phyloP scores from a whole-genome alignment of 2,113 vertebrate species.

The Manacus vitellinus region DNA sequence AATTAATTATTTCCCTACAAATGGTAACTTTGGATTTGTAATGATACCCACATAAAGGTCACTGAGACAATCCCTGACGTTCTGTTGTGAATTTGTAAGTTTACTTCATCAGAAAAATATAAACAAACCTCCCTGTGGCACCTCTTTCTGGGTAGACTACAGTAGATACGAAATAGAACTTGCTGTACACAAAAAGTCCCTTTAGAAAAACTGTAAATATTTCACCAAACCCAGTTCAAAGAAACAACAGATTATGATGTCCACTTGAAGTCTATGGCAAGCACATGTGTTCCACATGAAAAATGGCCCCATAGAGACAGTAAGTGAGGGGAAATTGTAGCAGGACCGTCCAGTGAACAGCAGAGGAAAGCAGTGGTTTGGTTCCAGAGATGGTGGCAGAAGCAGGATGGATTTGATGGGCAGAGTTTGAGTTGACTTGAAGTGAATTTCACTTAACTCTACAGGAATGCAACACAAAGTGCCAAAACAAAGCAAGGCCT shows the following conservation, averaged over 20 bases:
- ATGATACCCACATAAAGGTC: not conserved
- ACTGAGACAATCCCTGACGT: not conserved
- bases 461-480: not conserved
- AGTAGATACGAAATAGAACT: not conserved
- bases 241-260: rapidly evolving
- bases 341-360: not conserved
- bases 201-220: not conserved
- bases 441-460: not conserved
- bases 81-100: not conserved
- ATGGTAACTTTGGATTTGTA: not conserved
- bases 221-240: not conserved
- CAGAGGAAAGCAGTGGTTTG: not conserved
- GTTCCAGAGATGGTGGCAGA: not conserved
- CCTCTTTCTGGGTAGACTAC: not conserved
- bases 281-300: not conserved
- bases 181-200: not conserved
- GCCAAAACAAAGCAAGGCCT: not conserved
- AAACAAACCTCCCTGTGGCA: not conserved
- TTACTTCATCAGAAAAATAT: not conserved
- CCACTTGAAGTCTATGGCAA: not conserved
- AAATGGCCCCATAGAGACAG: not conserved
- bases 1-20: not conserved
- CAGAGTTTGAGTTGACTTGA: not conserved
- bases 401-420: not conserved
- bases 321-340: not conserved